Evolutionary conservation across 2,797 vertebrate genomes (phyloP).

Genomic region (Malacoraja senta): DNA sequence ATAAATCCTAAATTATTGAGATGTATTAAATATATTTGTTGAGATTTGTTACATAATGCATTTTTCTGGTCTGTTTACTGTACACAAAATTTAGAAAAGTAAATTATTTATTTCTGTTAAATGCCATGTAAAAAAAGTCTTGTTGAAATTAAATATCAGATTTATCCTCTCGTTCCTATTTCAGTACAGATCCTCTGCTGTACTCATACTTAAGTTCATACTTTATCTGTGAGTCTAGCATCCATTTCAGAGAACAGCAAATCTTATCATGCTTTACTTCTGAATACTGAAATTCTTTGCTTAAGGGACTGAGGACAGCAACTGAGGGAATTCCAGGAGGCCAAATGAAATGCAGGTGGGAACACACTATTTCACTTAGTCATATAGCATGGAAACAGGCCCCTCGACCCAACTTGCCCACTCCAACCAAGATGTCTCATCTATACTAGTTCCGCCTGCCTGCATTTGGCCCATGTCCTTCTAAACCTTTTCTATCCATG

Average conservation of each 20-base stretch:
- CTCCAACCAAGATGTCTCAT: too few relatives aligned
- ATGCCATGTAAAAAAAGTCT: background rate
- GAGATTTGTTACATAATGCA: background rate
- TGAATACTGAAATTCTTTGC: background rate
- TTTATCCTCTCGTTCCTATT: background rate
- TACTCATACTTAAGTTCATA: background rate
- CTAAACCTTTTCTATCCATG: too few relatives aligned
- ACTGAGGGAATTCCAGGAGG: background rate
- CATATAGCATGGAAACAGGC: too few relatives aligned
- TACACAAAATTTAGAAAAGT: conserved; percentile 12
- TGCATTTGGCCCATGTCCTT: too few relatives aligned
- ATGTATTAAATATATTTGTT: background rate
- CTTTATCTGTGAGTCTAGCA: background rate
- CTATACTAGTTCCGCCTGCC: too few relatives aligned
- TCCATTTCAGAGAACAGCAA: background rate
- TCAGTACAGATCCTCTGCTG: background rate
- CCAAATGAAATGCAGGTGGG: background rate
- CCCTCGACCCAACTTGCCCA: too few relatives aligned
- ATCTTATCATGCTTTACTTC: background rate
- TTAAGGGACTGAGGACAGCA: background rate
- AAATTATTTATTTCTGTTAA: conserved; percentile 20
- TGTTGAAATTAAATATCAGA: conserved; percentile 20
- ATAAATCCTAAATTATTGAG: background rate
- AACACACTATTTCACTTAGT: background rate
- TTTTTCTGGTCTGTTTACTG: background rate